phyloP scores from a whole-genome alignment of 2,888 invertebrate genomes.

The Brachynemurus nebulosus region DNA sequence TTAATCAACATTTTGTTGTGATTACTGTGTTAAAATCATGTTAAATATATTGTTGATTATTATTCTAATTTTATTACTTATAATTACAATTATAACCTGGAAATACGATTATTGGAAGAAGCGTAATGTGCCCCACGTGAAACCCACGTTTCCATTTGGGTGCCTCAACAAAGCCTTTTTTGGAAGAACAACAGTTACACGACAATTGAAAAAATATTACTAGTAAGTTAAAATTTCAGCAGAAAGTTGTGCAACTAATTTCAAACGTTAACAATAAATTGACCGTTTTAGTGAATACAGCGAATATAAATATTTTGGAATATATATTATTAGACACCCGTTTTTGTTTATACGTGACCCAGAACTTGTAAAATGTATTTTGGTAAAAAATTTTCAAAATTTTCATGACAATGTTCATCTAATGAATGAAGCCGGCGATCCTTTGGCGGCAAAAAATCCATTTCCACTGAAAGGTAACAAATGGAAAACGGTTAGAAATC shows the following conservation, averaged over 20 bases:
- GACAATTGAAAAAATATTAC: not conserved
- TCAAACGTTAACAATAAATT: not conserved
- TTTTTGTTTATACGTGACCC: not conserved
- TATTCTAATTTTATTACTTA: no score
- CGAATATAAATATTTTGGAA: not conserved
- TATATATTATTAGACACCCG: not conserved
- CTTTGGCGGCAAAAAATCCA: conserved; percentile 21
- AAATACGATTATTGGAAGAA: not conserved
- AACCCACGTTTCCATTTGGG: not conserved
- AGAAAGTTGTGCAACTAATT: not conserved
- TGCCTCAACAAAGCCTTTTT: not conserved
- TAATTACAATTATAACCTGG: no score
- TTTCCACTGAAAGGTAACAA: conserved; percentile 20
- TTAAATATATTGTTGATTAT: no score
- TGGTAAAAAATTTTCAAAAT: not conserved
- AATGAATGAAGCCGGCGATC: conserved; percentile 18
- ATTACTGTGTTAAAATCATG: no score
- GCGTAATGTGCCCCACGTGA: not conserved
- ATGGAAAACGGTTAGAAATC: conserved; percentile 19
- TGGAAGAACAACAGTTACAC: not conserved
- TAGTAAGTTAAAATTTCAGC: not conserved
- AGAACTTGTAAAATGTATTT: not conserved
- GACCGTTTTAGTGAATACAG: not conserved
- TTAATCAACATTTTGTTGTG: no score
- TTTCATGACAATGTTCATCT: not conserved